These are phyloP conservation scores for Desoria tigrina DNA, from an alignment of 2,888 invertebrate genomes.

Conservation along the genomic window DNA sequence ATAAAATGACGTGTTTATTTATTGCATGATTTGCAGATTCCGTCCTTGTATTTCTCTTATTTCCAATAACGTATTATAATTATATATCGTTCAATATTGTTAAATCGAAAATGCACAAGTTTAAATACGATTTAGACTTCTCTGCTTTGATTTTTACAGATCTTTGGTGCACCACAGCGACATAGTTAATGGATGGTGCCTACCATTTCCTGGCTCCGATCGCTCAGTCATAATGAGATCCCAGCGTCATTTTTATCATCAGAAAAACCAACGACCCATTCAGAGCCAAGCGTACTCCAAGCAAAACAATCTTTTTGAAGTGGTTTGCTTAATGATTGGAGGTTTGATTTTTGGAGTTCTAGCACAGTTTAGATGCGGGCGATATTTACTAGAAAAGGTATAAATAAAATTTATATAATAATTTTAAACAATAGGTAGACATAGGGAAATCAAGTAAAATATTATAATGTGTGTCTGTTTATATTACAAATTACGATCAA, in stretches of 20 bases:
- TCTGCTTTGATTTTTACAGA: not conserved
- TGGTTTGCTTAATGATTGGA: conserved; percentile 62
- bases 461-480: no score
- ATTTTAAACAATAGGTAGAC: no score
- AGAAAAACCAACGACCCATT: conserved; percentile 70
- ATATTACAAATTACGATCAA: conserved; percentile 57
- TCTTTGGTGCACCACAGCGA: conserved; percentile 61
- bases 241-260: conserved; percentile 72
- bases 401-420: not conserved
- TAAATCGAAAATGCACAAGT: not conserved
- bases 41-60: no score
- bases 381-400: conserved; percentile 67
- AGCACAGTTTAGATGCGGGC: conserved; percentile 65
- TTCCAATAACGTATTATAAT: no score
- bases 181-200: conserved; percentile 54
- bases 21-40: no score
- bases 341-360: conserved; percentile 67
- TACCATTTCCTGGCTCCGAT: conserved; percentile 69
- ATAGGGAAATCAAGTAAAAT: no score
- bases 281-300: conserved; percentile 77
- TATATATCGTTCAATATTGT: no score
- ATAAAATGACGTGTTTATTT: not conserved
- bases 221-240: conserved; percentile 77
- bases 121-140: not conserved
- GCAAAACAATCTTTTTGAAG: conserved; percentile 60